Evolutionary conservation across 2,888 invertebrate species (phyloP).

Genomic region (Notodonta dromedarius): DNA sequence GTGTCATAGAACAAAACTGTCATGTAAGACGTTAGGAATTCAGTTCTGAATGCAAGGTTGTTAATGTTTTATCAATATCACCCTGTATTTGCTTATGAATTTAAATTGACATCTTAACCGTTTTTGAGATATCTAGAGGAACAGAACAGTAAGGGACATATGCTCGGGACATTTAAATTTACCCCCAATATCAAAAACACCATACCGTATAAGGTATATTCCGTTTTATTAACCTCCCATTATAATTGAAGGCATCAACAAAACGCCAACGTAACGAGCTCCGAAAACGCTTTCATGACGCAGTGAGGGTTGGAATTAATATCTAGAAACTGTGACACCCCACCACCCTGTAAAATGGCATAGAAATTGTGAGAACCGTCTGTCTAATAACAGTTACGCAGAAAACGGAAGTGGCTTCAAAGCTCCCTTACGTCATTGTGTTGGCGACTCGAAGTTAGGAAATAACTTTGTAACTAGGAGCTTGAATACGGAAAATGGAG

Average conservation of each 20-base stretch:
- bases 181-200: too few relatives aligned
- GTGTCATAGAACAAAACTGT: too few relatives aligned
- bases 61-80: too few relatives aligned
- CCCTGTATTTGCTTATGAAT: too few relatives aligned
- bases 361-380: slow-evolving; percentile 53
- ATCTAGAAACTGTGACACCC: slow-evolving; percentile 37
- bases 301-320: slow-evolving; percentile 31
- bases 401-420: slow-evolving; percentile 65
- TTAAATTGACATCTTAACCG: not conserved
- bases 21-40: too few relatives aligned
- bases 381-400: slow-evolving; percentile 62
- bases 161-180: too few relatives aligned
- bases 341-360: slow-evolving; percentile 44
- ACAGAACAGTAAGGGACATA: too few relatives aligned
- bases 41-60: too few relatives aligned
- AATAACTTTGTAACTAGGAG: slow-evolving; percentile 63
- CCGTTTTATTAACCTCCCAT: not conserved
- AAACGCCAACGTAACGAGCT: slow-evolving; percentile 2
- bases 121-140: not conserved
- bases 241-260: slow-evolving; percentile 3
- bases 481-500: slow-evolving; percentile 61
- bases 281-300: slow-evolving; percentile 4
- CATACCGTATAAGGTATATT: too few relatives aligned
- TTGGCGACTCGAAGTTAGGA: slow-evolving; percentile 62
- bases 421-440: slow-evolving; percentile 70